Percentiles rank a stretch among this genome's conserved stretches.
These are phyloP conservation scores for Seriola aureovittata DNA, from an alignment of 2,113 vertebrate genomes.

Conservation along the genomic window DNA sequence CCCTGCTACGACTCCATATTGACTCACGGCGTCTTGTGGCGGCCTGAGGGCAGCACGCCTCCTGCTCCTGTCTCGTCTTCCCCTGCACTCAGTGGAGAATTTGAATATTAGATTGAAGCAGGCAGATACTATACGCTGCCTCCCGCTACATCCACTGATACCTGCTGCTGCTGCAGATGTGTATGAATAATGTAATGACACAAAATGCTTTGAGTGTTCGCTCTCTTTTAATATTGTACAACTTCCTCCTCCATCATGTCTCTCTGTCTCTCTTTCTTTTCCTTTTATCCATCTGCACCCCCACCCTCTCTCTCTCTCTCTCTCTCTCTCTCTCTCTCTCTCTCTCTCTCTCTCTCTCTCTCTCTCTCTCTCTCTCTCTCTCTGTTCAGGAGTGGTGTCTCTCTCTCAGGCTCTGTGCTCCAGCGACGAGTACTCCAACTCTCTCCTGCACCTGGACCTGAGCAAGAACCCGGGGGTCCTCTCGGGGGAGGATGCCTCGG, in stretches of 20 bases:
- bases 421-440: conserved; percentile 91
- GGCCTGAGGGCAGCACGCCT: conserved; percentile 43
- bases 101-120: conserved; percentile 70
- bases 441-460: conserved; percentile 91
- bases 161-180: conserved; percentile 53
- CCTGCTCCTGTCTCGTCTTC: conserved; percentile 45
- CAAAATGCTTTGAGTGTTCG: conserved; percentile 67
- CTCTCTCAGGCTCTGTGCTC: conserved; percentile 92
- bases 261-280: conserved; percentile 10
- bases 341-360: conserved; percentile 86
- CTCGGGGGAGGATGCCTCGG: conserved; percentile 90
- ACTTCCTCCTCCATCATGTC: not conserved
- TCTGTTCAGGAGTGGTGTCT: conserved; percentile 87
- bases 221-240: conserved; percentile 55
- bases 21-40: conserved; percentile 38
- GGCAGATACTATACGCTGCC: conserved; percentile 29
- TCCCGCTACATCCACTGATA: conserved; percentile 46
- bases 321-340: not conserved
- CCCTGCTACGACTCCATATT: conserved; percentile 25
- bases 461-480: conserved; percentile 93
- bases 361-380: not conserved
- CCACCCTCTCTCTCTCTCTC: not conserved
- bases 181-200: conserved; percentile 69
- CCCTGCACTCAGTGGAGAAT: conserved; percentile 55
- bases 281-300: conserved; percentile 21